A percentile compares a stretch with the other conserved stretches of the same genome.
Conservation (phyloP, 2,113 vertebrate genomes). For the Cinclus cinclus region DNA sequence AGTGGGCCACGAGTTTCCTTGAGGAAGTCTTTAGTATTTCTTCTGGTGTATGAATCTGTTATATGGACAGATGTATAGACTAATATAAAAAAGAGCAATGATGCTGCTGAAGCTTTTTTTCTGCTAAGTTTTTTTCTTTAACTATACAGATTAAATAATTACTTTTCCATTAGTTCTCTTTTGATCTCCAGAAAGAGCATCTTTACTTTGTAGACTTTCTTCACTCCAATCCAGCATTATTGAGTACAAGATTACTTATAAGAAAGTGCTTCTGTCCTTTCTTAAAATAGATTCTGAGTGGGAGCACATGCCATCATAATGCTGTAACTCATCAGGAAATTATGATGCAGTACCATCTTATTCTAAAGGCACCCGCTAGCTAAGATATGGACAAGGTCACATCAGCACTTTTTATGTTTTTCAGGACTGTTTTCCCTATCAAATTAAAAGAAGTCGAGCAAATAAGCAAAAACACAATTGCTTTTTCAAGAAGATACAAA, state of each 20-base stretch:
- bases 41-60: not conserved
- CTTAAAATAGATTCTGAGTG: conserved; percentile 68
- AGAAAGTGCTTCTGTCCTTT: conserved; percentile 64
- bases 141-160: conserved; percentile 27
- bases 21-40: not conserved
- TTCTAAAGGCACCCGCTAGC: not conserved
- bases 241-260: conserved; percentile 51
- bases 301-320: conserved; percentile 52
- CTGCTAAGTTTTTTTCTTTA: not conserved
- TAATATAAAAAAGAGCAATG: not conserved
- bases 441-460: not conserved
- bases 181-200: conserved; percentile 29
- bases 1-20: not conserved
- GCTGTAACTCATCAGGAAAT: conserved; percentile 42
- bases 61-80: not conserved
- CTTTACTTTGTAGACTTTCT: conserved; percentile 32
- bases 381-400: conserved; percentile 23
- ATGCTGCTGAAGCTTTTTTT: not conserved
- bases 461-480: not conserved
- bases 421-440: not conserved
- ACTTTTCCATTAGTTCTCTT: not conserved
- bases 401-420: not conserved
- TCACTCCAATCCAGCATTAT: conserved; percentile 36
- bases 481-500: not conserved
- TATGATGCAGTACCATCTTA: conserved; percentile 36